A percentile compares a stretch with the other conserved stretches of the same genome.
Evolutionary conservation across 2,797 vertebrate genomes (phyloP).

Genomic region (Mormyrops attenuatus): DNA sequence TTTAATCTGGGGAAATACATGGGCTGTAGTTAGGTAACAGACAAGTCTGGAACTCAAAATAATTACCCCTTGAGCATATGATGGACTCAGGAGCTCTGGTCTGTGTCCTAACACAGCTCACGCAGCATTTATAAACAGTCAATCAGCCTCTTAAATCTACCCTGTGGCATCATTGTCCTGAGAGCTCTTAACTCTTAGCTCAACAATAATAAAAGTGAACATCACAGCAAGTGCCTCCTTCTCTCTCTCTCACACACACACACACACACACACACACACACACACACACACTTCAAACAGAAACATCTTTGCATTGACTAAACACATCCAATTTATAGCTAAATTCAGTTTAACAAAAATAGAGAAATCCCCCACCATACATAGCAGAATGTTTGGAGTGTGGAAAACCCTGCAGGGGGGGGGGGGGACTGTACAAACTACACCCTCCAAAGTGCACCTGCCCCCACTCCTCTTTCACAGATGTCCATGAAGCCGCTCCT

Average conservation of each 20-base stretch:
- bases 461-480: neutral
- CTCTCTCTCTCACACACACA: neutral
- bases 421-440: neutral
- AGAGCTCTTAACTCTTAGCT: neutral
- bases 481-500: neutral
- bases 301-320: neutral
- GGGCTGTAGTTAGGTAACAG: neutral
- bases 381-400: neutral
- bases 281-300: neutral
- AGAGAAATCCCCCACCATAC: neutral
- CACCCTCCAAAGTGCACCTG: neutral
- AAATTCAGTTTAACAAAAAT: neutral
- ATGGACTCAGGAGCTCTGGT: neutral
- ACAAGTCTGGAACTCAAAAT: neutral
- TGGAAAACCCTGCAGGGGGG: neutral
- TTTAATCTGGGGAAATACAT: neutral
- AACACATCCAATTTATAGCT: neutral
- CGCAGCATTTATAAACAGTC: conserved; percentile 47
- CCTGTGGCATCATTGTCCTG: neutral
- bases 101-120: conserved; percentile 27
- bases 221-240: neutral
- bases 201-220: neutral
- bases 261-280: neutral
- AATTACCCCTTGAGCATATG: neutral
- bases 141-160: conserved; percentile 12